phyloP scores from a whole-genome alignment of 1,140 invertebrate species.

The Camponotus vicinus region DNA sequence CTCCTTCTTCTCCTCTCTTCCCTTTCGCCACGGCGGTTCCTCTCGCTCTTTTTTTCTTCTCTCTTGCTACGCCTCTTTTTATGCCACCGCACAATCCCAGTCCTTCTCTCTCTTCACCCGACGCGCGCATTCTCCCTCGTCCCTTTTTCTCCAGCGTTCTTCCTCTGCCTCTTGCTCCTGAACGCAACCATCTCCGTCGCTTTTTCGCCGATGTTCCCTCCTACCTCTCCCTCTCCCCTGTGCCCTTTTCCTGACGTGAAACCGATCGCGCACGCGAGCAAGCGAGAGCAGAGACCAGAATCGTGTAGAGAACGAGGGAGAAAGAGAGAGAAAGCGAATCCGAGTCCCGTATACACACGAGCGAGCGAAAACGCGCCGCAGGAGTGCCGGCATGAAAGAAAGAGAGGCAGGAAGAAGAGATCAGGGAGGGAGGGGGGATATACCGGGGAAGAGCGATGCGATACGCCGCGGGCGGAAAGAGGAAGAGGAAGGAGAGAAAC shows the following conservation, averaged over 20 bases:
- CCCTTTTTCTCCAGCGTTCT: slow-evolving; percentile 58
- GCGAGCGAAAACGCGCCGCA: slow-evolving; percentile 63
- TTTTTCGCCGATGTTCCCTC: slow-evolving; percentile 49
- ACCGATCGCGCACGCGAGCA: slow-evolving; percentile 76
- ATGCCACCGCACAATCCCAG: slow-evolving; percentile 70
- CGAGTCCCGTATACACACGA: slow-evolving; percentile 43
- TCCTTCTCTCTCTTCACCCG: slow-evolving; percentile 62
- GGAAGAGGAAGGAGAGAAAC: slow-evolving; percentile 72
- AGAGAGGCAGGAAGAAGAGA: slow-evolving; percentile 22
- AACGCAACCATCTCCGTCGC: slow-evolving; percentile 53
- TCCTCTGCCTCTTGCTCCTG: slow-evolving; percentile 26
- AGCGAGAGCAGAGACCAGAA: slow-evolving; percentile 54
- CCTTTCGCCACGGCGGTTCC: slow-evolving; percentile 43
- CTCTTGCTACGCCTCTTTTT: slow-evolving; percentile 79
- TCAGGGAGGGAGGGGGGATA: slow-evolving; percentile 47
- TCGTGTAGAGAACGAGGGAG: slow-evolving; percentile 29
- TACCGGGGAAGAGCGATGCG: slow-evolving; percentile 68
- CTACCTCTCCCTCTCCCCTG: neutral
- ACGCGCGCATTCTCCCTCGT: slow-evolving; percentile 36
- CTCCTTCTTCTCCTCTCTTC: slow-evolving; percentile 44
- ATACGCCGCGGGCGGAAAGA: slow-evolving; percentile 73
- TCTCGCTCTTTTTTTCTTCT: slow-evolving; percentile 66
- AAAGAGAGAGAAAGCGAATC: slow-evolving; percentile 65
- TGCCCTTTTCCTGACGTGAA: slow-evolving; percentile 54
- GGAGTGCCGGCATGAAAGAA: slow-evolving; percentile 67